Base-by-base conservation (phyloP, 2,797 vertebrate genomes). In the Ctenosaura bakeri region DNA sequence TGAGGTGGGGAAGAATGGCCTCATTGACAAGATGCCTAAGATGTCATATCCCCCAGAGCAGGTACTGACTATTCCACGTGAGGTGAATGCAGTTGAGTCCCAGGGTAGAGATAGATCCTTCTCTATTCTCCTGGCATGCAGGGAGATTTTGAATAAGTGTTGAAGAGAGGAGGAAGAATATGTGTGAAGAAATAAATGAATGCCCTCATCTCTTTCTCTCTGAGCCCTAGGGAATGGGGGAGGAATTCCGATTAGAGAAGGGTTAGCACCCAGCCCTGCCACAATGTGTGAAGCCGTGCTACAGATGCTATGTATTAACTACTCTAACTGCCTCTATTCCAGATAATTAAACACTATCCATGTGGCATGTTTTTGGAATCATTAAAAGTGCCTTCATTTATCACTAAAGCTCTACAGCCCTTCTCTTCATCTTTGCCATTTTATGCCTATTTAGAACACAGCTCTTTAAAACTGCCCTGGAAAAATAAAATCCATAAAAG, bases 301-400 rank as follows among this genome's bases (percentile, higher is more conserved):
- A 69, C 24, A 89, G 85, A 89, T 22, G n/a, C 76, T 69, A 1
- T 24, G 5, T 50, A 74, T 32, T 85, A 86, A 73, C 52, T 71
- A 18, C 7, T 38, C 50, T 50, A 62, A 77, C 35, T 66, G 46
- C 46, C 42, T 38, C 42, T 82, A 29, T 83, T 83, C 22, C 90
- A 29, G n/a, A 62, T n/a, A 86, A 71, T 88, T 69, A 91, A 95
- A 83, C 59, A 54, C 2, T 4, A 46, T 91, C 94, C 91, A 6
- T 74, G 83, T 83, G 78, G 76, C n/a, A 91, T 90, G 20, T 94
- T 81, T 69, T 88, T 81, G 90, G 26, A 85, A 38, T 91, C 76
- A 90, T 92, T 93, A 91, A 77, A 93, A 86, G 24, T 26, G 59
- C 85, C 14, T n/a, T 26, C 1, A 71, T 87, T 94, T 94, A 89